A percentile compares a stretch with the other conserved stretches of the same genome.
These are phyloP conservation scores for Catharus bicknelli DNA, from an alignment of 2,113 vertebrate genomes.

Conservation along the genomic window DNA sequence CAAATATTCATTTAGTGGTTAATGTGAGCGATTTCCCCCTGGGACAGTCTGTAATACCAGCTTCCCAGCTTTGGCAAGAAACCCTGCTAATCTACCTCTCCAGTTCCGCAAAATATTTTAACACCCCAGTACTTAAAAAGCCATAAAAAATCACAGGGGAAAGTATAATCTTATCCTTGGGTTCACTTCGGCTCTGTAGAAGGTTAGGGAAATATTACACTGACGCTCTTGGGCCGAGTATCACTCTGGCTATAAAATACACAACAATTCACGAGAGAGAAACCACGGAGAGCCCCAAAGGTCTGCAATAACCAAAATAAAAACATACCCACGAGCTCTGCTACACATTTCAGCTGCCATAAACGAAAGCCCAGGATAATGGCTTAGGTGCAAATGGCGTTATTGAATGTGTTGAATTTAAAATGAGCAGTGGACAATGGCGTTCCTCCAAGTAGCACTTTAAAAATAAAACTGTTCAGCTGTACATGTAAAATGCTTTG, in stretches of 20 bases:
- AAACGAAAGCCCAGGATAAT: not conserved
- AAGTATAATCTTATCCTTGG: conserved; percentile 76
- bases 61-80: conserved; percentile 86
- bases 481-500: conserved; percentile 35
- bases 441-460: conserved; percentile 10
- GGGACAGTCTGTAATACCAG: conserved; percentile 86
- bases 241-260: not conserved
- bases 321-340: not conserved
- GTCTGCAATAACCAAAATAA: not conserved
- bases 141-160: conserved; percentile 70
- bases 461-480: conserved; percentile 24
- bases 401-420: not conserved
- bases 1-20: conserved; percentile 99
- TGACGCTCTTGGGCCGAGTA: not conserved
- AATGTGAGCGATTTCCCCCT: conserved; percentile 91
- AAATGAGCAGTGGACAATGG: conserved; percentile 2
- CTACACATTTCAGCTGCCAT: not conserved
- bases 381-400: not conserved
- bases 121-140: conserved; percentile 79
- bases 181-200: conserved; percentile 57
- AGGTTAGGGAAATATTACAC: conserved; percentile 53
- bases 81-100: conserved; percentile 87
- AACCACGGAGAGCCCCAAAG: not conserved
- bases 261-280: not conserved
- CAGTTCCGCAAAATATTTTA: conserved; percentile 79